Percentiles rank a stretch among this genome's conserved stretches.
Conservation (phyloP, 2,888 invertebrate species). For the Campoplex capitator region DNA sequence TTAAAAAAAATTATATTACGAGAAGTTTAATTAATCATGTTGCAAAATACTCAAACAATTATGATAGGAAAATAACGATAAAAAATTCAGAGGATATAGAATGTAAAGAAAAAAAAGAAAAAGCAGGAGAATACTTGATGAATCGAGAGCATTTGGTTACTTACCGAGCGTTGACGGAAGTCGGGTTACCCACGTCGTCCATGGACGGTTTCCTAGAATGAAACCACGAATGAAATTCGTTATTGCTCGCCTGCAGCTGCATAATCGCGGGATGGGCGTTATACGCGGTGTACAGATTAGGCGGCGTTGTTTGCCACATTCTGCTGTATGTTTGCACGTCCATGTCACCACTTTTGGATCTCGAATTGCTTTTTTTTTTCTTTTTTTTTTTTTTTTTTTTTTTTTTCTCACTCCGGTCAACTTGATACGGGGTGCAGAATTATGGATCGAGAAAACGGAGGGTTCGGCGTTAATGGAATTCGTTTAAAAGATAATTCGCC, state of each 20-base stretch:
- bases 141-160: conserved; percentile 83
- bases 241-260: conserved; percentile 82
- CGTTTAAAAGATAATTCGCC: background rate
- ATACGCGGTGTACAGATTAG: conserved; percentile 80
- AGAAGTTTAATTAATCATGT: background rate
- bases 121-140: background rate
- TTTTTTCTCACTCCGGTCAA: background rate
- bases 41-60: background rate
- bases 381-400: too few relatives aligned
- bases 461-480: background rate
- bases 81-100: background rate
- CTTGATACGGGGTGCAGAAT: background rate
- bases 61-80: background rate
- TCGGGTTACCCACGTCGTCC: conserved; percentile 93
- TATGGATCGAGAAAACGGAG: background rate
- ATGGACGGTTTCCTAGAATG: conserved; percentile 94
- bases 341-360: conserved; percentile 68
- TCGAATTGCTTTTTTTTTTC: background rate
- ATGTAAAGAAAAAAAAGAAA: background rate
- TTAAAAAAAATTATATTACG: background rate
- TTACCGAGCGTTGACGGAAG: conserved; percentile 95
- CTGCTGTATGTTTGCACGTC: conserved; percentile 78
- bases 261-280: conserved; percentile 81
- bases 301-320: conserved; percentile 80
- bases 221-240: conserved; percentile 85